phyloP scores from a whole-genome alignment of 2,888 invertebrate species.

The Drosophila silvestris region DNA sequence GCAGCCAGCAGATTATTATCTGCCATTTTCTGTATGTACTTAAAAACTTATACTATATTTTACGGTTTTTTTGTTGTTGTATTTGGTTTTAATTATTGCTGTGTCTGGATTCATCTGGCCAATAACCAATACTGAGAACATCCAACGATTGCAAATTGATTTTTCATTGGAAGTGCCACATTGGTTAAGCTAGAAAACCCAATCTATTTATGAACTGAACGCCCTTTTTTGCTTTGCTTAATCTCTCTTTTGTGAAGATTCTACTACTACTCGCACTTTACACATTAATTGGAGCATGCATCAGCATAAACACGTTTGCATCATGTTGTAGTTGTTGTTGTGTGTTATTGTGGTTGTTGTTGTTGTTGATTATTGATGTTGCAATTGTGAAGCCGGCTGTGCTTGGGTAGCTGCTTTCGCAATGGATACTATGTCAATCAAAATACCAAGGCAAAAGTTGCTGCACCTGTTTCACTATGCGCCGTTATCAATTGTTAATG shows the following conservation, averaged over 20 bases:
- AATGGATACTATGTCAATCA: slow-evolving; percentile 83
- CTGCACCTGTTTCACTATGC: slow-evolving; percentile 36
- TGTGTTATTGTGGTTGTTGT: slow-evolving; percentile 31
- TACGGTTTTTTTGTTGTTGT: background rate
- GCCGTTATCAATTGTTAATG: slow-evolving; percentile 10
- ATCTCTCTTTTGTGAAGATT: background rate
- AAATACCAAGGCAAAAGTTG: slow-evolving; percentile 84
- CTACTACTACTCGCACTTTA: slow-evolving; percentile 44
- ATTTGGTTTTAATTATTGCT: slow-evolving; percentile 60
- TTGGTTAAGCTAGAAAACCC: slow-evolving; percentile 85
- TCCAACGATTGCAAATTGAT: slow-evolving; percentile 84
- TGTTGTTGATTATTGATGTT: slow-evolving; percentile 29
- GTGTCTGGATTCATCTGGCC: slow-evolving; percentile 80
- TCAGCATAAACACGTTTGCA: slow-evolving; percentile 49
- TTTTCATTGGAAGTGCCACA: slow-evolving; percentile 85
- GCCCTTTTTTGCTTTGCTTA: slow-evolving; percentile 3
- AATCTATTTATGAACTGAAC: slow-evolving; percentile 22
- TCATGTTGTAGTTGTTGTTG: slow-evolving; percentile 13
- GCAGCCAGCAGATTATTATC: slow-evolving; percentile 9
- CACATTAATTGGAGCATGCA: slow-evolving; percentile 58
- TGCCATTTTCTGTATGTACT: slow-evolving; percentile 39
- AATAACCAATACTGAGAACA: slow-evolving; percentile 86
- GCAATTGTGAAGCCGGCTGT: slow-evolving; percentile 44
- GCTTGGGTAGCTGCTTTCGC: slow-evolving; percentile 77
- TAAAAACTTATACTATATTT: slow-evolving; percentile 40